A percentile compares a stretch with the other conserved stretches of the same genome.
phyloP scores from a whole-genome alignment of 2,888 invertebrate genomes.

The Rhopalosiphum nymphaeae region DNA sequence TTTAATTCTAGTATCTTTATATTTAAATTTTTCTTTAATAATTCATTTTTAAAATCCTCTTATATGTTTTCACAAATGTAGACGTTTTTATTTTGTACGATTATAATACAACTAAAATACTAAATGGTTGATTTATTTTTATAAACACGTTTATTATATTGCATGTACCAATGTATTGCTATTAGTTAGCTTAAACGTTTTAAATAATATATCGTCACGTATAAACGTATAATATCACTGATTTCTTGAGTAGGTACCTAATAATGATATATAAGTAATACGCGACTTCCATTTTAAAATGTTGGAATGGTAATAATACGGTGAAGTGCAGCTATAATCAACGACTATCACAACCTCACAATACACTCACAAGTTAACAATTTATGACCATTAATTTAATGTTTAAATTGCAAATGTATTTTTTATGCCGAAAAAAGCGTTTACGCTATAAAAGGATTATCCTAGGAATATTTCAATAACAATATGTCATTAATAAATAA shows the following conservation, averaged over 20 bases:
- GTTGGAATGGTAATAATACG: background rate
- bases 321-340: background rate
- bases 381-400: background rate
- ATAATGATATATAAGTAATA: background rate
- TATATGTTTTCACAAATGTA: conserved; percentile 42
- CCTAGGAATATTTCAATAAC: background rate
- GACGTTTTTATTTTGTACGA: conserved; percentile 27
- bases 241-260: background rate
- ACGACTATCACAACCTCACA: background rate
- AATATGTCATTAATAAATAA: background rate
- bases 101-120: background rate
- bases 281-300: background rate
- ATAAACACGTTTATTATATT: conserved; percentile 3
- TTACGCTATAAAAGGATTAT: background rate
- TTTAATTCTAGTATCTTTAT: background rate
- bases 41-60: conserved; percentile 55
- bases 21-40: conserved; percentile 33
- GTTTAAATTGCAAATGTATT: background rate
- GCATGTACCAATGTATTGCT: background rate
- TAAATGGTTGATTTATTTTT: conserved; percentile 48
- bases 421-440: background rate
- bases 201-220: background rate
- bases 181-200: background rate
- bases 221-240: background rate
- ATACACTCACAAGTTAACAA: background rate